Evolutionary conservation across 2,113 vertebrate genomes (phyloP).

Genomic region (Nibea coibor): DNA sequence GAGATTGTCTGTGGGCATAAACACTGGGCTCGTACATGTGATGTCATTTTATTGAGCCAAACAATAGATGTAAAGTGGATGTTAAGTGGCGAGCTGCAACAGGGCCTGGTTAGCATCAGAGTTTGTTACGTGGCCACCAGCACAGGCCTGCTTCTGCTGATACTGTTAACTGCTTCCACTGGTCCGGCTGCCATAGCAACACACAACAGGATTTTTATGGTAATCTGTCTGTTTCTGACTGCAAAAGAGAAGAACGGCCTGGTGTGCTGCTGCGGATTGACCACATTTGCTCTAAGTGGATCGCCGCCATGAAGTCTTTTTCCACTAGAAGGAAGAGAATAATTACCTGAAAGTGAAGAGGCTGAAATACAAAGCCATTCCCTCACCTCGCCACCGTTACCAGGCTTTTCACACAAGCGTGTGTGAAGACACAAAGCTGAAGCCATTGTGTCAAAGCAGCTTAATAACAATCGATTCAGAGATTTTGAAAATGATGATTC

Average conservation of each 20-base stretch:
- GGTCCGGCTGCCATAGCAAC: conserved; percentile 15
- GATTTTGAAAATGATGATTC: not conserved
- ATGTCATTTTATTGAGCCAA: conserved; percentile 23
- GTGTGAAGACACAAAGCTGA: not conserved
- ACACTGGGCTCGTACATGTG: conserved; percentile 17
- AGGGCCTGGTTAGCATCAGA: conserved; percentile 9
- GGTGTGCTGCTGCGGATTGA: not conserved
- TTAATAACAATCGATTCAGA: not conserved
- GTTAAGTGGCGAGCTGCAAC: conserved; percentile 3
- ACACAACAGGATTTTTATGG: not conserved
- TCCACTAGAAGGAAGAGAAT: not conserved
- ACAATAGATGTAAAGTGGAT: conserved; percentile 23
- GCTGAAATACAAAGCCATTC: not conserved
- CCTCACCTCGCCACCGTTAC: not conserved
- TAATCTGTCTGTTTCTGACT: conserved; percentile 3
- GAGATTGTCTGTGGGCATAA: conserved; percentile 43
- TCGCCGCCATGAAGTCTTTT: not conserved
- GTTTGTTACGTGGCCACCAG: not conserved
- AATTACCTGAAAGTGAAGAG: not conserved
- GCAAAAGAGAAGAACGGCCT: not conserved
- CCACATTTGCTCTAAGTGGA: not conserved
- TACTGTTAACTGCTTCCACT: not conserved
- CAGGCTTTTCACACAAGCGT: not conserved
- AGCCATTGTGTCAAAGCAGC: not conserved
- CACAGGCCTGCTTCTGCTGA: not conserved